These are phyloP conservation scores for Deilephila elpenor DNA, from an alignment of 2,888 invertebrate genomes.

Conservation along the genomic window DNA sequence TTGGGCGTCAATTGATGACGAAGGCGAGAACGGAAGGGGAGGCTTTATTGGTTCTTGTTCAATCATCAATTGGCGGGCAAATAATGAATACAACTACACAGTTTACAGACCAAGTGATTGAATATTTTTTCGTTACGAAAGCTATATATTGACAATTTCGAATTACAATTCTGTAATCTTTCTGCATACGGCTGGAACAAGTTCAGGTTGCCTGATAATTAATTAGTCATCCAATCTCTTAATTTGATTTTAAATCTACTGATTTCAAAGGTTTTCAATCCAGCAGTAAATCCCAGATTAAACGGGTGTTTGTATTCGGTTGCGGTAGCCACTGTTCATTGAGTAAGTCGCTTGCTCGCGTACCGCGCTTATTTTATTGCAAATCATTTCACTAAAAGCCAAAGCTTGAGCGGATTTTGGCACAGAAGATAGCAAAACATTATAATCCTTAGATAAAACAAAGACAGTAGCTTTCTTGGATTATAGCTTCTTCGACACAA, in stretches of 20 bases:
- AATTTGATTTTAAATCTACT: no score
- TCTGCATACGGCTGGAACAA: no score
- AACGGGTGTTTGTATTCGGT: no score
- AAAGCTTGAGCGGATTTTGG: neutral
- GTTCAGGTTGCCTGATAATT: no score
- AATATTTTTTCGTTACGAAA: neutral
- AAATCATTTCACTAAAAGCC: neutral
- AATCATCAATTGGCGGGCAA: conserved; percentile 41
- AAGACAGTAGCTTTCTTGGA: conserved; percentile 5
- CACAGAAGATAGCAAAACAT: neutral
- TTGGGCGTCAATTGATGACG: conserved; percentile 53
- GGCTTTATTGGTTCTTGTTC: conserved; percentile 48
- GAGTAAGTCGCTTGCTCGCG: no score
- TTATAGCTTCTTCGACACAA: conserved; percentile 2
- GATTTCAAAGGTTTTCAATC: no score
- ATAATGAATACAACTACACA: neutral
- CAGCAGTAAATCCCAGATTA: no score
- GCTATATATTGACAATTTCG: neutral
- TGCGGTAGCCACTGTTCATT: no score
- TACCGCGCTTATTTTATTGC: neutral
- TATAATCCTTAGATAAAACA: neutral
- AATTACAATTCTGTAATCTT: no score
- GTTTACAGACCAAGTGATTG: neutral
- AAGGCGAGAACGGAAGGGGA: conserved; percentile 53
- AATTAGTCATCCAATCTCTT: no score